Evolutionary conservation across 2,113 vertebrate species (phyloP).

Genomic region (Sinocyclocheilus grahami): DNA sequence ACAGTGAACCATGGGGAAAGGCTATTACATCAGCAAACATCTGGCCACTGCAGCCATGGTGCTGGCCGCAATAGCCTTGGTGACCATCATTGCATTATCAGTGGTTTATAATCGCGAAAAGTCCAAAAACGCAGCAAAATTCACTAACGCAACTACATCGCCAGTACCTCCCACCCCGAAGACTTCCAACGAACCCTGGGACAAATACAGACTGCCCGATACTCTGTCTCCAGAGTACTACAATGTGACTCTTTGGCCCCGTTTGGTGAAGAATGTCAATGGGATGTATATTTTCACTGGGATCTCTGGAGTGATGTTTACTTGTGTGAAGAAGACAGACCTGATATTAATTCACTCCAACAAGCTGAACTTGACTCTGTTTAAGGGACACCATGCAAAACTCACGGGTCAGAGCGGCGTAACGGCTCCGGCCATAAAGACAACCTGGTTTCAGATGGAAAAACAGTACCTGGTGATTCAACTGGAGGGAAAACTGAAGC

Average conservation of each 20-base stretch:
- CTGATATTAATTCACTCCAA: constrained; percentile 89
- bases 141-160: neutral
- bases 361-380: constrained; percentile 82
- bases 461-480: constrained; percentile 87
- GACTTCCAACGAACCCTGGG: constrained; percentile 73
- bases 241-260: constrained; percentile 80
- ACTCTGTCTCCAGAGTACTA: constrained; percentile 78
- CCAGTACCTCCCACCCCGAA: neutral
- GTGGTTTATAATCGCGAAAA: constrained; percentile 83
- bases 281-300: constrained; percentile 84
- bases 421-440: constrained; percentile 47
- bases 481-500: constrained; percentile 59
- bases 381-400: neutral
- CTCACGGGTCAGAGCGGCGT: neutral
- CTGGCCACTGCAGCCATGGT: constrained; percentile 74
- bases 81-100: constrained; percentile 84
- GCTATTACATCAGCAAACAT: constrained; percentile 85
- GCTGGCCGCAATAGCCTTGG: constrained; percentile 67
- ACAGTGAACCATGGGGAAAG: constrained; percentile 81
- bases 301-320: constrained; percentile 76
- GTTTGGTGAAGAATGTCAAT: constrained; percentile 56
- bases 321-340: constrained; percentile 75
- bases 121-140: constrained; percentile 60
- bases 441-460: constrained; percentile 69
- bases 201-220: constrained; percentile 80